phyloP scores from a whole-genome alignment of 2,888 invertebrate genomes.

The Cheilosia soror region DNA sequence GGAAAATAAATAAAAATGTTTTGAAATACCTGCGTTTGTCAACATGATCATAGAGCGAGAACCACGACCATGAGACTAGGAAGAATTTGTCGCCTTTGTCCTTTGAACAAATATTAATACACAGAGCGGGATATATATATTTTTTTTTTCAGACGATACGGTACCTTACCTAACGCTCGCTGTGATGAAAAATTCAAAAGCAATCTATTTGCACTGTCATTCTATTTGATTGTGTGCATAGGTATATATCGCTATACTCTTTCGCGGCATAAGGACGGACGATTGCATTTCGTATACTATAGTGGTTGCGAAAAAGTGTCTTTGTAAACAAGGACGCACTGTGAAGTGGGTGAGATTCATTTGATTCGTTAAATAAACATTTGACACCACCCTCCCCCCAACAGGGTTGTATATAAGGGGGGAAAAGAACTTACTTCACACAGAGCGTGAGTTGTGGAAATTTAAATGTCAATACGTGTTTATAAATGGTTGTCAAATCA shows the following conservation, averaged over 20 bases:
- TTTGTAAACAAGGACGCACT: slow-evolving; percentile 39
- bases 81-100: slow-evolving; percentile 48
- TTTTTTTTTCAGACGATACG: slow-evolving; percentile 1
- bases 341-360: slow-evolving; percentile 67
- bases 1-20: slow-evolving; percentile 43
- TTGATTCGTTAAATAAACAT: slow-evolving; percentile 73
- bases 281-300: slow-evolving; percentile 34
- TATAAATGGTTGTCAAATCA: slow-evolving; percentile 66
- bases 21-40: slow-evolving; percentile 73
- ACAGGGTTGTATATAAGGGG: background rate
- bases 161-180: slow-evolving; percentile 9
- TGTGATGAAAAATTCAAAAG: slow-evolving; percentile 56
- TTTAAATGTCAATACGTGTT: slow-evolving; percentile 71
- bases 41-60: slow-evolving; percentile 62
- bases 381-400: slow-evolving; percentile 36
- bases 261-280: slow-evolving; percentile 51
- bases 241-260: slow-evolving; percentile 29
- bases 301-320: slow-evolving; percentile 21
- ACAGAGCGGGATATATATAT: slow-evolving; percentile 9
- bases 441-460: slow-evolving; percentile 47
- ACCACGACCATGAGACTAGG: slow-evolving; percentile 14
- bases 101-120: slow-evolving; percentile 69
- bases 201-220: slow-evolving; percentile 71
- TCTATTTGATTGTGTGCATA: slow-evolving; percentile 52
- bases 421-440: slow-evolving; percentile 28